These are phyloP conservation scores for Zhuqinia jingwanae DNA, from an alignment of 2,888 invertebrate species.

Conservation along the genomic window DNA sequence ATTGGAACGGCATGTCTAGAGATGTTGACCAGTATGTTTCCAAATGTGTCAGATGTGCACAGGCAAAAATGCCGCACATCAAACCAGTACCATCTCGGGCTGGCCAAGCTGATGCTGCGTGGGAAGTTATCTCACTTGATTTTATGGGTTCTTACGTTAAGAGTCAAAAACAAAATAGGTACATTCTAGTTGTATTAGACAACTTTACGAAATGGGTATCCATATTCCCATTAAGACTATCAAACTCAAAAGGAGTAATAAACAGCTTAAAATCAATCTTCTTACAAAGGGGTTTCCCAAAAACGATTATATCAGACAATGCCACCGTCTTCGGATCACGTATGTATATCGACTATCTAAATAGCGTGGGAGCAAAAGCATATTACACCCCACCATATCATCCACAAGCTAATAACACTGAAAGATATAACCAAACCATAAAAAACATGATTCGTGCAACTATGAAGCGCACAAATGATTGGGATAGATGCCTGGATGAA, in stretches of 20 bases:
- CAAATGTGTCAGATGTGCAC: conserved; percentile 65
- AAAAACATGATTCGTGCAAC: conserved; percentile 61
- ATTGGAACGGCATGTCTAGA: conserved; percentile 65
- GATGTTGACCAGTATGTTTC: conserved; percentile 59
- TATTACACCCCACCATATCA: conserved; percentile 65
- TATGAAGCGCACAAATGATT: conserved; percentile 23
- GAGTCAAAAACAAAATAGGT: conserved; percentile 26
- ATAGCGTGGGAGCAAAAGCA: conserved; percentile 42
- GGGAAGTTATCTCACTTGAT: conserved; percentile 57
- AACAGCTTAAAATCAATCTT: conserved; percentile 49
- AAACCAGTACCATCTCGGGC: conserved; percentile 20
- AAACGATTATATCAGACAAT: conserved; percentile 58
- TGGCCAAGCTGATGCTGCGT: conserved; percentile 34
- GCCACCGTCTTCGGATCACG: conserved; percentile 61
- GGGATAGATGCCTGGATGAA: conserved; percentile 45
- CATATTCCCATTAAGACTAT: conserved; percentile 62
- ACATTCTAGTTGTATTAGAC: conserved; percentile 65
- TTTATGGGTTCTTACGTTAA: conserved; percentile 70
- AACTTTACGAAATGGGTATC: conserved; percentile 70
- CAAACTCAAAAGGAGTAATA: conserved; percentile 35
- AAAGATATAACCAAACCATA: conserved; percentile 67
- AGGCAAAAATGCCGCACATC: conserved; percentile 46
- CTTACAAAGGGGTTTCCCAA: conserved; percentile 58
- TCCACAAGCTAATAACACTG: conserved; percentile 66
- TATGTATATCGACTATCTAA: conserved; percentile 44